Conservation (phyloP, 2,888 invertebrate species). For the Zygogramma bicolorata region DNA sequence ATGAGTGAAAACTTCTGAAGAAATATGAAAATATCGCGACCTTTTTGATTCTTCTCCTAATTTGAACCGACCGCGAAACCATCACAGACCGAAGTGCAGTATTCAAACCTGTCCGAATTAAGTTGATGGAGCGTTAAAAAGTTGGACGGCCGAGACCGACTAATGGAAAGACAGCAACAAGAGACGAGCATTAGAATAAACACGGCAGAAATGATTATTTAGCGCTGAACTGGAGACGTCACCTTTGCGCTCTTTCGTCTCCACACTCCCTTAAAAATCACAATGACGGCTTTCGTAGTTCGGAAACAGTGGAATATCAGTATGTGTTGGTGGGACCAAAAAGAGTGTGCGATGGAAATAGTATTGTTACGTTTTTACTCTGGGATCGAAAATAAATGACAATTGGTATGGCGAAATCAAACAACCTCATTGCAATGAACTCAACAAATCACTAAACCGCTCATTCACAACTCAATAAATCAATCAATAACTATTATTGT, state of each 20-base stretch:
- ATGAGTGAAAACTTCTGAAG: too few relatives aligned
- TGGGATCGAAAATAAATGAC: too few relatives aligned
- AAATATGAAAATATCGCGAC: not conserved
- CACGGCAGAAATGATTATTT: slow-evolving; percentile 40
- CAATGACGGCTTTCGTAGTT: not conserved
- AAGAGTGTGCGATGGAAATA: too few relatives aligned
- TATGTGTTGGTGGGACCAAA: too few relatives aligned
- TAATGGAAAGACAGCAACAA: slow-evolving; percentile 45
- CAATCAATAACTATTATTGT: too few relatives aligned
- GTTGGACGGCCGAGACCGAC: slow-evolving; percentile 33
- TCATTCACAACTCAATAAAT: too few relatives aligned
- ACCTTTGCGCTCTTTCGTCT: slow-evolving; percentile 13
- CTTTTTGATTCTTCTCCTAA: not conserved
- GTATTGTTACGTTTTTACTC: too few relatives aligned
- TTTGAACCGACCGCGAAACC: not conserved
- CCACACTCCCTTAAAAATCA: not conserved
- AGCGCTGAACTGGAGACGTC: slow-evolving; percentile 32
- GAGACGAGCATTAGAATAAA: slow-evolving; percentile 45
- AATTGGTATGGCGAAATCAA: too few relatives aligned
- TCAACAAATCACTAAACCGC: too few relatives aligned
- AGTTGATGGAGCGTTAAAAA: slow-evolving; percentile 43
- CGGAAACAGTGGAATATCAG: too few relatives aligned
- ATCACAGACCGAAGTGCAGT: not conserved
- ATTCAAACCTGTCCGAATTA: slow-evolving; percentile 31
- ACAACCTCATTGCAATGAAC: too few relatives aligned